phyloP scores from a whole-genome alignment of 2,113 vertebrate genomes.

The Psilopsiagon aurifrons region DNA sequence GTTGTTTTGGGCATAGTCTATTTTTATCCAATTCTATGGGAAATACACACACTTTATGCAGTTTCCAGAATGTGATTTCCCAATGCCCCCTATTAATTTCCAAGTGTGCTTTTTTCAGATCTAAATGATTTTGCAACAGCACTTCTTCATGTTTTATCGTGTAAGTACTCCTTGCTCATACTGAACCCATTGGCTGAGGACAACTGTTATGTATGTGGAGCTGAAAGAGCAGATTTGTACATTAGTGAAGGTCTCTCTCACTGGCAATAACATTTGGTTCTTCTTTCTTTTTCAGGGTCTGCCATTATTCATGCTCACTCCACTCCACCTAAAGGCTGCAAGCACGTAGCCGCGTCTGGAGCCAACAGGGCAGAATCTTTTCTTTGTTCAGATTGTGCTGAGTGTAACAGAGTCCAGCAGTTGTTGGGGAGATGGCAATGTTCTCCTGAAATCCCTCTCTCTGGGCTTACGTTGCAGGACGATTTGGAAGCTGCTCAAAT shows the following conservation, averaged over 20 bases:
- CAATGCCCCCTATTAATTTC: constrained; percentile 55
- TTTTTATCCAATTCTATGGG: constrained; percentile 78
- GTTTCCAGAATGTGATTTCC: constrained; percentile 71
- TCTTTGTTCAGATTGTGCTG: not conserved
- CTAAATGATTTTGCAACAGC: constrained; percentile 11
- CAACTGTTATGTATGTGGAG: not conserved
- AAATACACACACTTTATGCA: constrained; percentile 69
- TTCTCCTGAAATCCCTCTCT: not conserved
- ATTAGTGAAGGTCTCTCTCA: not conserved
- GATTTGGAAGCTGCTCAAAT: not conserved
- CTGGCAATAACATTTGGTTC: not conserved
- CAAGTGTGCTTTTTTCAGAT: constrained; percentile 45
- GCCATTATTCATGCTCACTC: not conserved
- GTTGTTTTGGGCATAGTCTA: constrained; percentile 69
- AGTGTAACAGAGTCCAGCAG: rapidly evolving
- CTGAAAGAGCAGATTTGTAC: not conserved
- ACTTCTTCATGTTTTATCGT: not conserved
- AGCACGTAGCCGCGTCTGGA: not conserved
- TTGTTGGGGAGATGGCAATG: not conserved
- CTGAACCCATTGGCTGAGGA: not conserved
- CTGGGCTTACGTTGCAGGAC: not conserved
- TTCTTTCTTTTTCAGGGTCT: not conserved
- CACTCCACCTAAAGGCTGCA: not conserved
- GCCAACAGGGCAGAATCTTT: not conserved
- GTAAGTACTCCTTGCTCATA: not conserved